Evolutionary conservation across 2,888 invertebrate species (phyloP).

Genomic region (Torymus texanus): DNA sequence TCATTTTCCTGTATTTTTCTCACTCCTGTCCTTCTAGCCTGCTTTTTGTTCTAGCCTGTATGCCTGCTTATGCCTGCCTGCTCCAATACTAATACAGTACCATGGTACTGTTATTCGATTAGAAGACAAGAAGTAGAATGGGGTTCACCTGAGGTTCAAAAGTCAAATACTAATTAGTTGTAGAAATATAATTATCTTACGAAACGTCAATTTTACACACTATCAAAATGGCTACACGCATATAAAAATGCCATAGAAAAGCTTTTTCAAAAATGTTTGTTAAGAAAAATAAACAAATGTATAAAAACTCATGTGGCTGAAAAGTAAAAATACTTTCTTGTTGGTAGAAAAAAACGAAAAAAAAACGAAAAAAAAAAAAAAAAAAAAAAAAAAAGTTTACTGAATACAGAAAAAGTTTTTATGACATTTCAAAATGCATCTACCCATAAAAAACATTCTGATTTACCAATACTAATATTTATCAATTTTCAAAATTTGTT

Average conservation of each 20-base stretch:
- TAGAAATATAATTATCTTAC: constrained; percentile 42
- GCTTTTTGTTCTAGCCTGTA: constrained; percentile 58
- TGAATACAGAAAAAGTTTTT: background rate
- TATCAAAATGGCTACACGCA: constrained; percentile 21
- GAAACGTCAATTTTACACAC: constrained; percentile 50
- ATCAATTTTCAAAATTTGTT: background rate
- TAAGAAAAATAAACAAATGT: background rate
- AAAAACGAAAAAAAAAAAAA: too few species aligned
- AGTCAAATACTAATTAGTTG: constrained; percentile 71
- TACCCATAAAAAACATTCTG: constrained; percentile 14
- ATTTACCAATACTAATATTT: constrained; percentile 19
- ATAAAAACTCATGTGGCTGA: too few species aligned
- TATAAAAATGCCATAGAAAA: background rate
- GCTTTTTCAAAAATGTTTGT: constrained; percentile 16
- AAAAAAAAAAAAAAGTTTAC: too few species aligned
- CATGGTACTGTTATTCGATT: constrained; percentile 72
- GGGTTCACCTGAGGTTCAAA: constrained; percentile 74
- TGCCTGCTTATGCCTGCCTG: constrained; percentile 73
- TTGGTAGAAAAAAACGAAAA: too few species aligned
- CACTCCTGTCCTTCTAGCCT: constrained; percentile 61
- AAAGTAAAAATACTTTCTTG: too few species aligned
- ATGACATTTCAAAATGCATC: constrained; percentile 26
- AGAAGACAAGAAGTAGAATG: constrained; percentile 74
- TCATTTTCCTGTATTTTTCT: constrained; percentile 50
- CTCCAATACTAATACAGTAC: constrained; percentile 74